Base-by-base conservation (phyloP, 2,113 vertebrate species). In the Tiliqua scincoides region DNA sequence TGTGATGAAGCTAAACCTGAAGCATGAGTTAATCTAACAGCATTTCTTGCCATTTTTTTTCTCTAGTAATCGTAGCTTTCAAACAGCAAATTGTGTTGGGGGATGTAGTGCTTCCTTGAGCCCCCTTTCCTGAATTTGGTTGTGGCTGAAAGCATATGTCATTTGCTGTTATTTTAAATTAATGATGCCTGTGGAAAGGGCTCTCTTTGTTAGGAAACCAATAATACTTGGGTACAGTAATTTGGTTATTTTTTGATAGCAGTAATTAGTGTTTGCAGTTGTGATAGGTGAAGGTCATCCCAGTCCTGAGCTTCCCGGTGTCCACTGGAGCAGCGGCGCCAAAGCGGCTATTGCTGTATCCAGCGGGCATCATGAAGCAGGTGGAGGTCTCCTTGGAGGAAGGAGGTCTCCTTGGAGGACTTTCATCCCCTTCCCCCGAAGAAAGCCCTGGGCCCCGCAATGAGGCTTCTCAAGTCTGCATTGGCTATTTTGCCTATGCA, bases 1-100 rank as follows among this genome's bases (percentile, higher is more conserved):
- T 94, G 76, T 93, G 88, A 94, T 96, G 90, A 96, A 95, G 83
- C 72, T 91, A 94, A 94, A 89, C n/a, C 32, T 89, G 91, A 96
- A 94, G 83, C 89, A 68, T 82, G 82, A 93, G 82, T 93, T 96
- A 95, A 94, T 96, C 40, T 86, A 89, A n/a, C 87, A 43, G 1
- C 7, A 90, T 93, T 86, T 88, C 35, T 86, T 20, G 86, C 52
- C 81, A 30, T 4, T 9, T 90, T 95, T 30, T 71, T 35, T 35
- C 93, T 91, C 93, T 91, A 91, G 91, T 83, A 94, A 92, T n/a
- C 85, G 23, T 67, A 95, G 82, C 1, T 62, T 87, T 92, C 65
- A 86, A 83, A 78, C 57, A 14, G 79, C 70, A 35, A 1, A 1
- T 35, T 84, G 80, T 83, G 11, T 84, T 83, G 3, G 27, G 30